A percentile compares a stretch with the other conserved stretches of the same genome.
Evolutionary conservation across 2,797 vertebrate species (phyloP).

Genomic region (Ceyx erithaca): DNA sequence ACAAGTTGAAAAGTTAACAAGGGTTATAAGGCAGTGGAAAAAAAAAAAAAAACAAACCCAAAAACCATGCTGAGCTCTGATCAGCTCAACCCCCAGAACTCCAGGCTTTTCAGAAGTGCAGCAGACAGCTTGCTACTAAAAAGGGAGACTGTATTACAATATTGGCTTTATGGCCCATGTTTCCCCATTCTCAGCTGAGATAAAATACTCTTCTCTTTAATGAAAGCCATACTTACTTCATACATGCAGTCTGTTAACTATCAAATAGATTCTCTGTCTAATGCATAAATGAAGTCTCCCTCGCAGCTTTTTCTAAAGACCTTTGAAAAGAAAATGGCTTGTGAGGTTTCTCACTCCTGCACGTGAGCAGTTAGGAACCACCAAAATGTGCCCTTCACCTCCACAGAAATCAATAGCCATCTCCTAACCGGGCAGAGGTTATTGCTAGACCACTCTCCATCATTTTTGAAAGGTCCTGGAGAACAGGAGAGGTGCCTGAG

Average conservation of each 20-base stretch:
- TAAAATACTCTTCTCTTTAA: constrained; percentile 35
- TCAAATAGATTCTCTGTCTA: not conserved
- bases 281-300: not conserved
- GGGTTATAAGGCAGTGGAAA: not conserved
- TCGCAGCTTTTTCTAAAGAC: not conserved
- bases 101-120: constrained; percentile 13
- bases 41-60: not conserved
- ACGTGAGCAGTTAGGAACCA: not conserved
- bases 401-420: accelerated
- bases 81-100: constrained; percentile 27
- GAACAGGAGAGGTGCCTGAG: too few species aligned
- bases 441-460: too few species aligned
- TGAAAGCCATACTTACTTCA: constrained; percentile 32
- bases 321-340: not conserved
- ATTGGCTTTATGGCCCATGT: constrained; percentile 33
- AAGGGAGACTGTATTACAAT: constrained; percentile 26
- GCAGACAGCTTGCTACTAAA: not conserved
- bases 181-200: constrained; percentile 20
- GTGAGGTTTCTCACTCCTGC: not conserved
- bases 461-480: too few species aligned
- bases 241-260: constrained; percentile 5
- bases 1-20: constrained; percentile 64
- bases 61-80: constrained; percentile 21
- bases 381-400: not conserved
- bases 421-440: not conserved